A percentile compares a stretch with the other conserved stretches of the same genome.
Evolutionary conservation across 1,140 invertebrate species (phyloP).

Genomic region (Latrodectus geometricus): DNA sequence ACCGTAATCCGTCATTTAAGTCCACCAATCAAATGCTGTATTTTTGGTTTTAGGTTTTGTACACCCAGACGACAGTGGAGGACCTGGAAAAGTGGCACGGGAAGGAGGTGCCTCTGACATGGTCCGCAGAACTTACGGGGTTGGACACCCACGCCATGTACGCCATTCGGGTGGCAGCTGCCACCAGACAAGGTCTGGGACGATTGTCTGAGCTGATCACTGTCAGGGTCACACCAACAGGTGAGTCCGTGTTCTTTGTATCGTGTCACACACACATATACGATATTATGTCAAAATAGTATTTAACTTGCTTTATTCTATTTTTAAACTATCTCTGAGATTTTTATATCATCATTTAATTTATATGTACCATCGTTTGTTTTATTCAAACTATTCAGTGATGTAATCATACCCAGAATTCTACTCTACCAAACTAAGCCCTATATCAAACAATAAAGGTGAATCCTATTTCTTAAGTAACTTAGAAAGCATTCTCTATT

Average conservation of each 20-base stretch:
- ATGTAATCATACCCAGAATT: too few relatives aligned
- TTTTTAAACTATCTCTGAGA: background rate
- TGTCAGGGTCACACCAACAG: conserved; percentile 77
- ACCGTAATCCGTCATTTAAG: too few relatives aligned
- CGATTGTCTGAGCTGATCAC: conserved; percentile 77
- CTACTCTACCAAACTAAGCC: too few relatives aligned
- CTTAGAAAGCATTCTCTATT: too few relatives aligned
- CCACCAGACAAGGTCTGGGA: conserved; percentile 76
- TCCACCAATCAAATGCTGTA: too few relatives aligned
- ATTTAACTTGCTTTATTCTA: background rate
- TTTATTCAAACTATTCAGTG: too few relatives aligned
- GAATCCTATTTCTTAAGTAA: too few relatives aligned
- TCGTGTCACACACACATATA: background rate
- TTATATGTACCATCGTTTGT: too few relatives aligned
- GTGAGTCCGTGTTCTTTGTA: background rate
- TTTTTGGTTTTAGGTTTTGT: conserved; percentile 78
- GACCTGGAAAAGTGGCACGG: conserved; percentile 92
- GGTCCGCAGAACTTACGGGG: conserved; percentile 89
- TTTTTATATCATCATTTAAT: too few relatives aligned
- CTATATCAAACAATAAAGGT: too few relatives aligned
- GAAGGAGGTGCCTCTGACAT: conserved; percentile 85
- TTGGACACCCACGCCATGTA: conserved; percentile 92
- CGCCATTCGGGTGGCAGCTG: conserved; percentile 89
- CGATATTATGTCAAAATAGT: background rate
- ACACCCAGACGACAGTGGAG: conserved; percentile 91